Conservation (phyloP, 1,140 invertebrate genomes). For the Drosophila chauvacae region DNA sequence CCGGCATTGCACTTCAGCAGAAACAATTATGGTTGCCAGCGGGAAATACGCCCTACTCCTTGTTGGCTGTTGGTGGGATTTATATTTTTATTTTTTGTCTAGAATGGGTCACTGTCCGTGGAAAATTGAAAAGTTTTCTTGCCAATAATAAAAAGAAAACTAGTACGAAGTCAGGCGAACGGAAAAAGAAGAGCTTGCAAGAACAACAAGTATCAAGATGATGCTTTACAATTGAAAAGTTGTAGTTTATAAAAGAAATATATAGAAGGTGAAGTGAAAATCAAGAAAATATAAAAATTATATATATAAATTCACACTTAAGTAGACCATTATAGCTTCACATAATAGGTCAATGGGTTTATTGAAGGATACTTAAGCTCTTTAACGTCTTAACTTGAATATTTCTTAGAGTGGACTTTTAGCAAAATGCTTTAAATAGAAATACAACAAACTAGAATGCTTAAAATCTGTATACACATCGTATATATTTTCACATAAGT, state of each 20-base stretch:
- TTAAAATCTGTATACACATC: not conserved
- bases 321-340: not conserved
- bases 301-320: not conserved
- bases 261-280: not conserved
- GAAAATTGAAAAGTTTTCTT: conserved; percentile 40
- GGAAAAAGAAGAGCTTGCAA: conserved; percentile 39
- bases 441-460: not conserved
- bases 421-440: not conserved
- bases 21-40: conserved; percentile 72
- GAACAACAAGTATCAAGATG: conserved; percentile 24
- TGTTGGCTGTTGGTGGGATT: not conserved
- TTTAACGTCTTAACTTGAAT: not conserved
- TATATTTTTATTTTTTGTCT: conserved; percentile 6
- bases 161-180: conserved; percentile 17
- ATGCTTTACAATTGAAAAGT: conserved; percentile 35
- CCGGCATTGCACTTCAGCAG: conserved; percentile 58
- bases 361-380: not conserved
- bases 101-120: conserved; percentile 52
- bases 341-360: not conserved
- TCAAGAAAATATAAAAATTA: not conserved
- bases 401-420: not conserved
- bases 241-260: conserved; percentile 1
- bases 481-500: not conserved
- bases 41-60: conserved; percentile 9
- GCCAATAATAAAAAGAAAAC: conserved; percentile 30